Base-by-base conservation (phyloP, 2,113 vertebrate genomes). In the Elanus axillaris region DNA sequence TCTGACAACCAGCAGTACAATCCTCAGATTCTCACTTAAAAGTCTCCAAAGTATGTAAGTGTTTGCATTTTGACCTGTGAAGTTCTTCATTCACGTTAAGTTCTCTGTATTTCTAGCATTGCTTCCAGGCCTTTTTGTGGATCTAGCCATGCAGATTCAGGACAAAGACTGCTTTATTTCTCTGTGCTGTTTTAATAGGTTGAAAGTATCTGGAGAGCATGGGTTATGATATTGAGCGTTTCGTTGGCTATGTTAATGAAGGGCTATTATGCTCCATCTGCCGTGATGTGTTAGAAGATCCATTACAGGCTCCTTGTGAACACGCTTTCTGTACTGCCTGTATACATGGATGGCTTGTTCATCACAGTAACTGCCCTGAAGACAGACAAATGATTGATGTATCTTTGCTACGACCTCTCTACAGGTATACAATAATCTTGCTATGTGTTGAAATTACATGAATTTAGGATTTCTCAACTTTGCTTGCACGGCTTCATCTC, bases 201-300 rank as follows among this genome's bases (percentile, higher is more conserved):
- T 77, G 71, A 23, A 79, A 40, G 84, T 32, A 64, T n/a, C 90
- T 59, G 75, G 78, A 47, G 78, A 96, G 78, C 86, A 99, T 99
- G 99, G 99, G 99, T 47, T 99, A 98, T 79, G 99, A 99, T 25
- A 97, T 98, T 67, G 99, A 99, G 72, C 98, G 98, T 85, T 99
- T 99, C 18, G 98, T 99, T 60, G 99, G 99, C 71, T 99, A 98
- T 3, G 99, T 99, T 66, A 99, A 99, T 3, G 99, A 99, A 42
- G 99, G 99, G 58, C 98, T 99, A 2, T 81, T 99, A 31, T 99
- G 99, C 96, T 99, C 98, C 83, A 98, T 99, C 91, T 99, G 99
- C 96, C 98, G 98, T 4, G 98, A 98, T 5, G 99, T 99, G 86
- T 77, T 99, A 7, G 98, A 99, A 89, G 98, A 99, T 58, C 98